A percentile compares a stretch with the other conserved stretches of the same genome.
phyloP scores from a whole-genome alignment of 2,797 vertebrate species.

The Odontamblyopus lacepedii region DNA sequence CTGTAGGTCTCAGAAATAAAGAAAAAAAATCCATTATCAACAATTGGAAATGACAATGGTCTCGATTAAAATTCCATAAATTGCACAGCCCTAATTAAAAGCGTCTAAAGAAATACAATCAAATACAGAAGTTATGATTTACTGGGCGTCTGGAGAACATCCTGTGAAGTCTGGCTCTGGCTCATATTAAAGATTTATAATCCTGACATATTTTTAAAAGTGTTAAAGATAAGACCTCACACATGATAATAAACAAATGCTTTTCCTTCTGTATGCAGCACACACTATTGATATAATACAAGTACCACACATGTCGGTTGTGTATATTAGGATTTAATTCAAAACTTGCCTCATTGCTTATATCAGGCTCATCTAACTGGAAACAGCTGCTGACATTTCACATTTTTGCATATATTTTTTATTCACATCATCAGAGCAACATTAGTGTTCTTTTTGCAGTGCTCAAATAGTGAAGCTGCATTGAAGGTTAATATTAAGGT shows the following conservation, averaged over 20 bases:
- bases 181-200: neutral
- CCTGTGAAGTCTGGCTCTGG: conserved; percentile 35
- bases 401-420: neutral
- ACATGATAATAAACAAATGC: conserved; percentile 3
- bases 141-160: conserved; percentile 38
- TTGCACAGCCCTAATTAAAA: neutral
- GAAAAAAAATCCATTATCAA: neutral
- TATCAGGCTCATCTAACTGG: neutral
- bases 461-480: neutral
- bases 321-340: conserved; percentile 1
- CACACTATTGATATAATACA: neutral
- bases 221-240: conserved; percentile 2
- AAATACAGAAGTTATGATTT: conserved; percentile 16
- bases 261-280: neutral
- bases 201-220: conserved; percentile 2
- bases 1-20: too few species aligned
- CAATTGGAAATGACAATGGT: neutral
- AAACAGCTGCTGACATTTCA: neutral
- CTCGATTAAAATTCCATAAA: neutral
- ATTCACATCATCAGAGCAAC: neutral
- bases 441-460: neutral
- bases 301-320: conserved; percentile 4
- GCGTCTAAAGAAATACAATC: neutral
- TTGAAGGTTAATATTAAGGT: neutral
- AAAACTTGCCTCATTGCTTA: neutral